Base-by-base conservation (phyloP, 2,888 invertebrate genomes). In the Tridacna crocea region DNA sequence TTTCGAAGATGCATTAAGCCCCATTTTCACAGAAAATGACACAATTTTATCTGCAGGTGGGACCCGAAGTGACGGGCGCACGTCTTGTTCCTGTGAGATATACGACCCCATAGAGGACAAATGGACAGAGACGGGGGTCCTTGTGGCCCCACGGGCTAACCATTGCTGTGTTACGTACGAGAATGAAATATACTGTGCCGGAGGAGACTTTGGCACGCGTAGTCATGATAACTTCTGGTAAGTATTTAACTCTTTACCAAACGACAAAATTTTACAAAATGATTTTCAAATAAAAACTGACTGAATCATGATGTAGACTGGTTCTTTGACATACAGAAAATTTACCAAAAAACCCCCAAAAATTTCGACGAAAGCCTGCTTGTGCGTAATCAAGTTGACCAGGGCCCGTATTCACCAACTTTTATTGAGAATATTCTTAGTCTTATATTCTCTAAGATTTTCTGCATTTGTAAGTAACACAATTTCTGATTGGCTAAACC, bases 181-280 rank as follows among this genome's bases (percentile, higher is more conserved):
- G 27, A 85, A 87, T 11, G 89, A 90, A 24, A 83, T 92, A 66
- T 90, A 91, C 76, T 88, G 90, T 61, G 90, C 91, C 11, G 92
- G 92, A 0, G 92, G 92, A 12, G 89, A 84, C 76, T 87, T 88
- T 73, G 90, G 90, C 8, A 88, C 83, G 13, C 81, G 89, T 15
- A 90, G 90, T 82, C 90, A 91, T 72, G 88, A 90, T 22, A 92
- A 91, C 77, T 79, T 92, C 24, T 92, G 92, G 92, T 92, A 79
- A 80, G 88, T 77, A 24, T 66, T 36, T 47, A 26, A n/a, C n/a
- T n/a, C n/a, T n/a, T n/a, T n/a, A n/a, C n/a, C n/a, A n/a, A n/a
- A n/a, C n/a, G n/a, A n/a, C n/a, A n/a, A n/a, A n/a, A n/a, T n/a
- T n/a, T n/a, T n/a, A n/a, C n/a, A n/a, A n/a, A n/a, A n/a, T n/a